A percentile compares a stretch with the other conserved stretches of the same genome.
phyloP scores from a whole-genome alignment of 2,113 vertebrate genomes.

The Eulemur macaco region DNA sequence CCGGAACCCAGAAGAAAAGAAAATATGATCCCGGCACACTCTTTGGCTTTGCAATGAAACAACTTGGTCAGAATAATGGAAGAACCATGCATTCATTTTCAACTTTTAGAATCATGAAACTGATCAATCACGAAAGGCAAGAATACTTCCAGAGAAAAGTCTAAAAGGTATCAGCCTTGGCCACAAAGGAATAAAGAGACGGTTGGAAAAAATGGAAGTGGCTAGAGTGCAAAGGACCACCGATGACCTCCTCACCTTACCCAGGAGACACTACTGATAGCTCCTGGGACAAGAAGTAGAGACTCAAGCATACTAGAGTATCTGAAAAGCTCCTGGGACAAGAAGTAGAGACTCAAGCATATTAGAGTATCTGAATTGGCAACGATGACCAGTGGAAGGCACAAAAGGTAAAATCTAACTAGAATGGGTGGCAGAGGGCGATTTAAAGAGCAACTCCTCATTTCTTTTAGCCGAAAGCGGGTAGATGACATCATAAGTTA shows the following conservation, averaged over 20 bases:
- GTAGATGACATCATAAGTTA: not conserved
- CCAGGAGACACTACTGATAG: not conserved
- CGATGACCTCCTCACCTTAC: not conserved
- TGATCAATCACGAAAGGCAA: not conserved
- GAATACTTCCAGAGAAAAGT: not conserved
- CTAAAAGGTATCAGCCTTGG: not conserved
- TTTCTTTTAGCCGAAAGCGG: not conserved
- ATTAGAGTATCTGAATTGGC: not conserved
- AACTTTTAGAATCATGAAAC: not conserved
- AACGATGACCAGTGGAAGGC: not conserved
- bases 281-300: not conserved
- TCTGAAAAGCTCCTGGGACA: too few species aligned
- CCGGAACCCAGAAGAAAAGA: not conserved
- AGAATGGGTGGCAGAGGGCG: not conserved
- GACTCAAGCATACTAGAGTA: not conserved
- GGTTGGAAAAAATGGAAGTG: not conserved
- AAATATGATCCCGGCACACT: not conserved
- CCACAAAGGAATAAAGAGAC: not conserved
- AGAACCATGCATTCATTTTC: not conserved
- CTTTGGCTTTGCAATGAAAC: not conserved
- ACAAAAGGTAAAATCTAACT: not conserved
- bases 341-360: not conserved
- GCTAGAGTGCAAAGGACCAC: rapidly evolving
- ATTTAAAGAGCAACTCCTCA: not conserved
- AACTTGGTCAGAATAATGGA: not conserved